Conservation (phyloP, 2,888 invertebrate species). For the Colletes collaris region DNA sequence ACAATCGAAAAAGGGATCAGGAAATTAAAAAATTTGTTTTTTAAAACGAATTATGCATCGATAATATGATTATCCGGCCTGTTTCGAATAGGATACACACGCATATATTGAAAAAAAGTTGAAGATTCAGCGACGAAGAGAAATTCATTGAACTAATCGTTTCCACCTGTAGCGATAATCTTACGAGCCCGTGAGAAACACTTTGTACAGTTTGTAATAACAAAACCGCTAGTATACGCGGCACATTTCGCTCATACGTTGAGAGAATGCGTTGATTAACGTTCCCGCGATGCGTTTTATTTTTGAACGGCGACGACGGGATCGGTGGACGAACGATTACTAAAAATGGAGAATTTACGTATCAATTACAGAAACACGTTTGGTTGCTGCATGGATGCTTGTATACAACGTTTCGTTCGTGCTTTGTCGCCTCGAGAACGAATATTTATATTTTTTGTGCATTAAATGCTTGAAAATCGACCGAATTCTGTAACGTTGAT, state of each 20-base stretch:
- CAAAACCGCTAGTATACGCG: conserved; percentile 34
- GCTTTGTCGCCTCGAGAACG: no score
- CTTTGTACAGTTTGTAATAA: conserved; percentile 71
- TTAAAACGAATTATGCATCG: no score
- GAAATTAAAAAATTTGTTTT: no score
- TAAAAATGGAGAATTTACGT: no score
- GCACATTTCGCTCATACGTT: conserved; percentile 31
- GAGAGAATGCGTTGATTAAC: conserved; percentile 28
- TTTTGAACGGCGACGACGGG: conserved; percentile 1
- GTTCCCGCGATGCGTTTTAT: conserved; percentile 8
- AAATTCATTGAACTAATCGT: conserved; percentile 54
- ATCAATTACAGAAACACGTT: no score
- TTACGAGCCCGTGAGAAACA: conserved; percentile 35
- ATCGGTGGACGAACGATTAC: conserved; percentile 7
- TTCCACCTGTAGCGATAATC: conserved; percentile 54
- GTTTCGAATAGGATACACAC: background rate
- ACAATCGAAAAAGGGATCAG: no score
- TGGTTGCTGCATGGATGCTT: no score
- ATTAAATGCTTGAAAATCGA: no score
- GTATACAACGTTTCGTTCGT: no score
- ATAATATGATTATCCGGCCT: no score
- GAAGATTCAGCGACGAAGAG: conserved; percentile 34
- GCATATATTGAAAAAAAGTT: conserved; percentile 44
- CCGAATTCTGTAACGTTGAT: no score
- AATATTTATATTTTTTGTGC: no score